Evolutionary conservation across 2,888 invertebrate genomes (phyloP), one percentile per base, ranked within the genome.

Genomic region (Choristoneura rosaceana): DNA sequence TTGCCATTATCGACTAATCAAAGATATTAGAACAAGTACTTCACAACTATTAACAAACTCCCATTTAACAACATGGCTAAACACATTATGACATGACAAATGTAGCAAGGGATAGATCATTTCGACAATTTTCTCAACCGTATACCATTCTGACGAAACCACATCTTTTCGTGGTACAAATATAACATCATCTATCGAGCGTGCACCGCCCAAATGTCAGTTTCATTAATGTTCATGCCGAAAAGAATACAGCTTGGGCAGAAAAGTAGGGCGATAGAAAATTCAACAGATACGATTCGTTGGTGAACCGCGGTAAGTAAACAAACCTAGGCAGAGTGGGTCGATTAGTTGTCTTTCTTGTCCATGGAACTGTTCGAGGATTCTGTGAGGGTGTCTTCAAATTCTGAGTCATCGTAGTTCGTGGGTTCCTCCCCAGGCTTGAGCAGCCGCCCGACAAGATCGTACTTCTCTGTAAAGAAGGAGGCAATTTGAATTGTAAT

Each of bases 321-420:
- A 50, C 64, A 47, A 33, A 34, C 64, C 47, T 45, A 34, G n/a
- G n/a, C n/a, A 34, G 10, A 43, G 25, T 15, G 1, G 25, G 10
- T 58, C 66, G 70, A 61, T 45, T 90, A 92, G 79, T 87, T 86
- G 62, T 85, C 84, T 73, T 93, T 93, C 78, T 91, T 91, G 65
- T 90, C 90, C 25, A 84, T 77, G 9, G 88, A 84, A 41, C 84
- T 86, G 74, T 80, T 84, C 60, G 85, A 83, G 3, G 92, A 88
- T 4, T 55, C 55, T 43, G 84, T 84, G 77, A 93, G 93, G 0
- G 92, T 89, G 59, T 94, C 94, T 62, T 90, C 96, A 88, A 81
- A 95, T 79, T 99, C 98, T 82, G 98, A 98, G 82, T 99, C 98
- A 0, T 98, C 97, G 90, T 99, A 99, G 86, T 96, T 98, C 74